Base-by-base conservation (phyloP, 2,888 invertebrate genomes). In the Matsumyia berberina region DNA sequence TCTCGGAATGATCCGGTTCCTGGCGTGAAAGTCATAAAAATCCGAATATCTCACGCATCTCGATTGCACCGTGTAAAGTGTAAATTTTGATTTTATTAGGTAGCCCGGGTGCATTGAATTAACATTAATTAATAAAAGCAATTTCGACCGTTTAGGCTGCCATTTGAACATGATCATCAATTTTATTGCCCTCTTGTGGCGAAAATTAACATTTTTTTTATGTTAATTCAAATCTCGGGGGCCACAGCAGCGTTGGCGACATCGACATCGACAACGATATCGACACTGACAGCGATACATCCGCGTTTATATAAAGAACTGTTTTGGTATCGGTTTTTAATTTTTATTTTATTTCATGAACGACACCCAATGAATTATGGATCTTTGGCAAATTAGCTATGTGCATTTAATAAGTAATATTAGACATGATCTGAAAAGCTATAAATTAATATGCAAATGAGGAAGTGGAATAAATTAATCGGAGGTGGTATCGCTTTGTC, bases 111-210 rank as follows among this genome's bases (percentile, higher is more conserved):
- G 77, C 77, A 72, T 82, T 33, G 31, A 57, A 77, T 77, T 82
- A 72, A 51, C 77, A 82, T 82, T 72, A 82, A 82, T 81, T 81
- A 69, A 57, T 81, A 62, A 73, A 74, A 24, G n/a, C 19, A 39
- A 64, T 72, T 77, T 46, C 31, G 53, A 60, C 39, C 76, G 76
- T 44, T 82, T 76, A 82, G 58, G 8, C 53, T 15, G 58, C 35
- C 72, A 77, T 82, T 72, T 72, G 66, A 66, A 82, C 69, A 72
- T 70, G 66, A 77, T 77, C 66, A 72, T 9, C 51, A 58, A 42
- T 70, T 82, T 77, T 72, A 77, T 77, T 60, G 82, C 76, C 74
- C 24, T 4, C 4, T 5, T 29, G 42, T 29, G 17, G 51, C 64
- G 31, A 37, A 58, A 55, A 70, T 74, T 74, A 15, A 53, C 53